Base-by-base conservation (phyloP, 2,888 invertebrate species). In the Anarsia innoxiella region DNA sequence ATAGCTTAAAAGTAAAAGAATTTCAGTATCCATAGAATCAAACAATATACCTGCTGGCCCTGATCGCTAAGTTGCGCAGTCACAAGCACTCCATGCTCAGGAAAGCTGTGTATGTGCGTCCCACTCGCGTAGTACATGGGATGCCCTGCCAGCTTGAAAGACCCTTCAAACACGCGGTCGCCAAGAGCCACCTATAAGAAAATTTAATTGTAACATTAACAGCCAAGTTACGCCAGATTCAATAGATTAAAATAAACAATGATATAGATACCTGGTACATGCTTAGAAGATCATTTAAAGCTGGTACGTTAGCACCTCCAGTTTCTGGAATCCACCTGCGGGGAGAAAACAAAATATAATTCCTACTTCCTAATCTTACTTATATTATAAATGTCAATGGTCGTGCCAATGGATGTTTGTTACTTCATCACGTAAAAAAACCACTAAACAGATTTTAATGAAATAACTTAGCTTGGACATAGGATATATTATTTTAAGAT, bases 91-190 rank as follows among this genome's bases (percentile, higher is more conserved):
- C 93, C 92, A 31, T 91, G 90, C 26, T 84, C 79, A 0, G 97
- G 97, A 77, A 97, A 97, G 53, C 91, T 89, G 40, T 91, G 89
- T 36, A 98, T 90, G 44, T 93, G 93, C 0, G 95, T 92, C 0
- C 98, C 98, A 36, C 97, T 97, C 1, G 96, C 95, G 76, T 94
- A 97, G 69, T 93, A 92, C 90, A 95, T 93, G 27, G 90, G 88
- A 62, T 95, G 94, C 39, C 94, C 93, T n/a, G 93, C 95, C 41
- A 97, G 78, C 42, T 89, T 90, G 72, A 94, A 97, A 48, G 93
- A 89, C 1, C 97, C 97, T 68, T 96, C 95, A 49, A 91, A 92
- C 1, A 95, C 93, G 40, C 90, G 87, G 66, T 94, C 94, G 1
- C 95, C 92, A 51, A 98, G 88, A 8, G 94, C 93, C 56, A 98